Evolutionary conservation across 2,113 vertebrate genomes (phyloP).

Genomic region (Ctenodactylus gundi): DNA sequence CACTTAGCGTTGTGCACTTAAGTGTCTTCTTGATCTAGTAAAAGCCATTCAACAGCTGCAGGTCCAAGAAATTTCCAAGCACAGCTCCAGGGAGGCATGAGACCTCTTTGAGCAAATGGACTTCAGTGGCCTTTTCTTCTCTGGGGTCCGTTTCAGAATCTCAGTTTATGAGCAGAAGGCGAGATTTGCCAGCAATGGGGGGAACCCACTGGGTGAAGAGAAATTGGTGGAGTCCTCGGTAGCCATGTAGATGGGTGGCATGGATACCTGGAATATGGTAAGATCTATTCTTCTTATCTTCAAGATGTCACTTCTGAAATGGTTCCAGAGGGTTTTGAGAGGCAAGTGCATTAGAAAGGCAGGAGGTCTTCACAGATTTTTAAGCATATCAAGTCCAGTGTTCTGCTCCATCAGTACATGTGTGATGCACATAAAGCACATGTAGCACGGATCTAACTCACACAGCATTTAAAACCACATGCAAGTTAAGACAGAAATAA

Average conservation of each 20-base stretch:
- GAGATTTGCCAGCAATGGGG: neutral
- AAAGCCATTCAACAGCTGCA: no score
- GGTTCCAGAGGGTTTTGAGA: no score
- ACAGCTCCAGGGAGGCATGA: neutral
- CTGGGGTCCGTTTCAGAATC: neutral
- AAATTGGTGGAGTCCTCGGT: neutral
- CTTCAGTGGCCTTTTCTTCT: neutral
- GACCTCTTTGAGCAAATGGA: neutral
- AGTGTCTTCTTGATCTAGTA: no score
- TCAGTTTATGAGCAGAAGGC: neutral
- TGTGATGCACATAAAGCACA: no score
- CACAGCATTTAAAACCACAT: neutral
- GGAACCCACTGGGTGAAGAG: neutral
- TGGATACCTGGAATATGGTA: neutral
- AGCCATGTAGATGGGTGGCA: neutral
- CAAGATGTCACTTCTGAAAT: neutral
- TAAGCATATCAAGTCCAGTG: neutral
- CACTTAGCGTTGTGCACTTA: neutral
- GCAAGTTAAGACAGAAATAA: neutral
- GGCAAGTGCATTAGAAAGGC: neutral
- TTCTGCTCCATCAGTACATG: no score
- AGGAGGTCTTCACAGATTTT: neutral
- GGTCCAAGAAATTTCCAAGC: neutral
- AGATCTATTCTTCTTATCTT: neutral
- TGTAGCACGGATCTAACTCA: neutral